Conservation (phyloP, 2,113 vertebrate genomes). For the Megaceryle maxima region DNA sequence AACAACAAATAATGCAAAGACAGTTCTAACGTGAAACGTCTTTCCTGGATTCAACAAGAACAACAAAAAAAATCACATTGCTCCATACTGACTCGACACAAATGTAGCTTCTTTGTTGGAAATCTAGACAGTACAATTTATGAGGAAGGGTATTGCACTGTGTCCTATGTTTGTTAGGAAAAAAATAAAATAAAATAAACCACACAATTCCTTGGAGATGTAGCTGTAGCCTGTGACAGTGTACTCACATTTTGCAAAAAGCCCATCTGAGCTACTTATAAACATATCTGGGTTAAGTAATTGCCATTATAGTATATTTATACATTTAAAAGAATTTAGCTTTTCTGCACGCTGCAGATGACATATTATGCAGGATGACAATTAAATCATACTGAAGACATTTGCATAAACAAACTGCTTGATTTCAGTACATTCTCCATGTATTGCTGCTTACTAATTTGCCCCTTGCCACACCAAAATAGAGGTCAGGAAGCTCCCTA, state of each 20-base stretch:
- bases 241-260: neutral
- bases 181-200: neutral
- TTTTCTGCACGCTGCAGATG: neutral
- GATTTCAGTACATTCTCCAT: neutral
- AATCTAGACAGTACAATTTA: neutral
- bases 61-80: neutral
- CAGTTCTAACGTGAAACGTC: conserved; percentile 21
- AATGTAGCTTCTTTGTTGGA: neutral
- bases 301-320: neutral
- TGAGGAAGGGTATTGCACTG: neutral
- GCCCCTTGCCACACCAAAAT: neutral
- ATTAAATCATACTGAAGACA: neutral
- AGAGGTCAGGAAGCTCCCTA: neutral
- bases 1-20: conserved; percentile 31
- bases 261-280: conserved; percentile 3
- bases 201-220: neutral
- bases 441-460: neutral
- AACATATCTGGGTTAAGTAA: neutral
- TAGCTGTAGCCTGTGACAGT: neutral
- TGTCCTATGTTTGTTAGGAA: neutral
- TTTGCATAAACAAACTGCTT: neutral
- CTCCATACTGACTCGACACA: neutral
- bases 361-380: neutral
- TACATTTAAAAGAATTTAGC: neutral
- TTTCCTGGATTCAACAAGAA: conserved; percentile 13